These are phyloP conservation scores for Plestiodon gilberti DNA, from an alignment of 2,113 vertebrate genomes.

Conservation along the genomic window DNA sequence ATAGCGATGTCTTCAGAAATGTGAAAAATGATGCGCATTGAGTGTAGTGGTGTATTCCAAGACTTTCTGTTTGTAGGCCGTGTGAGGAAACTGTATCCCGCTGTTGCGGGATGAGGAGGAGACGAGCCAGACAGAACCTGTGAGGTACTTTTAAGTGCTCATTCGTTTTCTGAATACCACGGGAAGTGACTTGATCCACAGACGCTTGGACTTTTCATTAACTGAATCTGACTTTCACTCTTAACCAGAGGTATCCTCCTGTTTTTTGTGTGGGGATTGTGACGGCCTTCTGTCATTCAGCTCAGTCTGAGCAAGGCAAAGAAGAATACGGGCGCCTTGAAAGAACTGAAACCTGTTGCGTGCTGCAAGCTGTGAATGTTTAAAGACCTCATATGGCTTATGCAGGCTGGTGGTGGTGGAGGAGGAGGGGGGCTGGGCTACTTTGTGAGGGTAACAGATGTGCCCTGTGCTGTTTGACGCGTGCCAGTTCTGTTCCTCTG, in stretches of 20 bases:
- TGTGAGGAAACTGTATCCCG: no score
- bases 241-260: neutral
- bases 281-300: neutral
- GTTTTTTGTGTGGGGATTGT: neutral
- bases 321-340: constrained; percentile 27
- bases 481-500: constrained; percentile 76
- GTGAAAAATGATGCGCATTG: constrained; percentile 8
- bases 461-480: constrained; percentile 83
- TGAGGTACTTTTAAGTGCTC: neutral
- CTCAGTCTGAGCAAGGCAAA: neutral
- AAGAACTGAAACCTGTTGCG: constrained; percentile 80
- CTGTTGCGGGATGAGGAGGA: neutral
- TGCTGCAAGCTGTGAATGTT: constrained; percentile 58
- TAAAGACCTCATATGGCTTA: constrained; percentile 45
- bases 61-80: neutral
- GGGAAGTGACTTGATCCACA: neutral
- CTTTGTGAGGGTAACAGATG: constrained; percentile 85
- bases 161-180: rapidly evolving
- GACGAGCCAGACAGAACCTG: neutral
- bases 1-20: constrained; percentile 32
- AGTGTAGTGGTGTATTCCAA: neutral
- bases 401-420: constrained; percentile 52
- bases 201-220: neutral
- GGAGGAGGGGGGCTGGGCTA: constrained; percentile 55
- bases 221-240: neutral